These are phyloP conservation scores for Gallinago paraguaiae DNA, from an alignment of 2,113 vertebrate genomes.

Conservation along the genomic window DNA sequence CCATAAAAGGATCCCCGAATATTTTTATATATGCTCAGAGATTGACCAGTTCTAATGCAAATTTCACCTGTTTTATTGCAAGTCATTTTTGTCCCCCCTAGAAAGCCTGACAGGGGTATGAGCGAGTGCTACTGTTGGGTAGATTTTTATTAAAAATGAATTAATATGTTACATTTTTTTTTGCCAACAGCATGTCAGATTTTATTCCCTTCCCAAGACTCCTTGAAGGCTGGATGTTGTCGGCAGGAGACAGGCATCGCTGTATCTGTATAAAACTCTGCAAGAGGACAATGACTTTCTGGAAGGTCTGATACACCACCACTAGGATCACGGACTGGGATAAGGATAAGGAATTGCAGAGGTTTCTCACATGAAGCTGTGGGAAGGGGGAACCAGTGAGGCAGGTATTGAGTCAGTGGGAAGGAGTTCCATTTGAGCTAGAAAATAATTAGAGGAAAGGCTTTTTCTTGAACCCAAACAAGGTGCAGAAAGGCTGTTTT, in stretches of 20 bases:
- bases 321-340: neutral
- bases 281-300: neutral
- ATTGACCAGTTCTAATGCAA: neutral
- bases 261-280: neutral
- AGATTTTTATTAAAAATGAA: neutral
- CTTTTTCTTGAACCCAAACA: neutral
- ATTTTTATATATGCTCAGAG: neutral
- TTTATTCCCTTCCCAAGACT: neutral
- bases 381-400: neutral
- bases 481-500: accelerated
- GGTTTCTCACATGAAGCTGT: neutral
- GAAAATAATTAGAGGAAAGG: neutral
- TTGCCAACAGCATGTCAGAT: neutral
- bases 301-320: neutral
- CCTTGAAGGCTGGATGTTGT: neutral
- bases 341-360: neutral
- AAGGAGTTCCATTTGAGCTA: neutral
- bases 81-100: neutral
- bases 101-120: neutral
- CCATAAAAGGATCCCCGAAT: neutral
- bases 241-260: neutral
- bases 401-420: neutral
- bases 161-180: neutral
- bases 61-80: neutral
- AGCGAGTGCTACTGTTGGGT: neutral